Percentiles rank a stretch among this genome's conserved stretches.
Conservation (phyloP, 2,797 vertebrate genomes). For the Tokudaia tokunoshimensis region DNA sequence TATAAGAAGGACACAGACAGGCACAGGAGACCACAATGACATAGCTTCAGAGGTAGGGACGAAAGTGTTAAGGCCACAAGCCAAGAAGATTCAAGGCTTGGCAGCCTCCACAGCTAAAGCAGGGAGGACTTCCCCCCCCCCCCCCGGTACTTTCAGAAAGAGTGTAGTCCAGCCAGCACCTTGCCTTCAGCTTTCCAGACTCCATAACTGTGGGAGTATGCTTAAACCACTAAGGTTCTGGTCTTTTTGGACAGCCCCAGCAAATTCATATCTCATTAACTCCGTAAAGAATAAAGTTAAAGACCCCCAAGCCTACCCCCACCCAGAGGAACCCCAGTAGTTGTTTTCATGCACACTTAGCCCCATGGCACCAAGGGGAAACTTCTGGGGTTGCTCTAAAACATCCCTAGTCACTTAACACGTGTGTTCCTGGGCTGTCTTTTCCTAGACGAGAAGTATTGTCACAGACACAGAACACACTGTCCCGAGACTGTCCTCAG, state of each 20-base stretch:
- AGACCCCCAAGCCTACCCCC: neutral
- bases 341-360: neutral
- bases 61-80: neutral
- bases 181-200: neutral
- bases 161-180: neutral
- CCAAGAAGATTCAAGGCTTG: neutral
- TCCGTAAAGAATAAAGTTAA: neutral
- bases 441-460: no score
- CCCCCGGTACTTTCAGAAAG: neutral
- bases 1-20: neutral
- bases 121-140: no score
- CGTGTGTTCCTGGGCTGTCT: rapidly evolving
- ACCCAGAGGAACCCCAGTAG: neutral
- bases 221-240: neutral
- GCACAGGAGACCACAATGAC: neutral
- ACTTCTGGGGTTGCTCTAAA: neutral
- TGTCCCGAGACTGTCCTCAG: neutral
- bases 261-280: neutral
- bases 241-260: neutral
- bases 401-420: neutral
- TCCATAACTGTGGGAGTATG: neutral
- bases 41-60: neutral
- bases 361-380: neutral
- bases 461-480: no score
- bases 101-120: neutral